A percentile compares a stretch with the other conserved stretches of the same genome.
phyloP scores from a whole-genome alignment of 2,113 vertebrate genomes.

The Labrus mixtus region DNA sequence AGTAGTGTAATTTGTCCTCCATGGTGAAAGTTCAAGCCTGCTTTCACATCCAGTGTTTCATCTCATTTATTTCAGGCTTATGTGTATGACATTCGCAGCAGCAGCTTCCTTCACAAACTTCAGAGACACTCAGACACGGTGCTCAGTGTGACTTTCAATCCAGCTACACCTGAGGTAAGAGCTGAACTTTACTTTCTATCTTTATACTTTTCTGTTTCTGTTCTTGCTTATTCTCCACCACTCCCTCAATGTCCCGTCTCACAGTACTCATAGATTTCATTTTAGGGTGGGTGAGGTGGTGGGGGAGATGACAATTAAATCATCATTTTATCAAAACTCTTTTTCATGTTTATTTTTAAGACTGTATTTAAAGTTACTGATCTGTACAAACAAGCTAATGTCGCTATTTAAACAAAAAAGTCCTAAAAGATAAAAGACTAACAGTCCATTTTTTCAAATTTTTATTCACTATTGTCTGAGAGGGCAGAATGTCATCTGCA shows the following conservation, averaged over 20 bases:
- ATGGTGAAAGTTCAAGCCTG: neutral
- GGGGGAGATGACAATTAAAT: no score
- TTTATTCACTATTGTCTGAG: no score
- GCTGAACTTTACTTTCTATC: neutral
- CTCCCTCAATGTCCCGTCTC: neutral
- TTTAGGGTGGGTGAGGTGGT: no score
- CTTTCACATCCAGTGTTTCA: neutral
- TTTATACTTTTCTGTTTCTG: neutral
- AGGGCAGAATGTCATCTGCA: no score
- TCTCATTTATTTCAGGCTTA: conserved; percentile 84
- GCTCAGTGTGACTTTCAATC: conserved; percentile 86
- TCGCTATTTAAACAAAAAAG: no score
- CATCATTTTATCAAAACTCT: no score
- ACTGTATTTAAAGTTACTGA: no score
- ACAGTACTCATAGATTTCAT: no score
- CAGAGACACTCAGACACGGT: conserved; percentile 86
- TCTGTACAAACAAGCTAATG: no score
- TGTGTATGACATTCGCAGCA: conserved; percentile 86
- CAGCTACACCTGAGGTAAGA: conserved; percentile 86
- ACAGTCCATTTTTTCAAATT: no score
- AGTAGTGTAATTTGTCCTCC: neutral
- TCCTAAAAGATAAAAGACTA: no score
- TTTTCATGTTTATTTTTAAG: no score
- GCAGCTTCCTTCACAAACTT: conserved; percentile 85
- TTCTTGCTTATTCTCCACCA: neutral